These are phyloP conservation scores for Falco cherrug DNA, from an alignment of 2,797 vertebrate species.

Conservation along the genomic window DNA sequence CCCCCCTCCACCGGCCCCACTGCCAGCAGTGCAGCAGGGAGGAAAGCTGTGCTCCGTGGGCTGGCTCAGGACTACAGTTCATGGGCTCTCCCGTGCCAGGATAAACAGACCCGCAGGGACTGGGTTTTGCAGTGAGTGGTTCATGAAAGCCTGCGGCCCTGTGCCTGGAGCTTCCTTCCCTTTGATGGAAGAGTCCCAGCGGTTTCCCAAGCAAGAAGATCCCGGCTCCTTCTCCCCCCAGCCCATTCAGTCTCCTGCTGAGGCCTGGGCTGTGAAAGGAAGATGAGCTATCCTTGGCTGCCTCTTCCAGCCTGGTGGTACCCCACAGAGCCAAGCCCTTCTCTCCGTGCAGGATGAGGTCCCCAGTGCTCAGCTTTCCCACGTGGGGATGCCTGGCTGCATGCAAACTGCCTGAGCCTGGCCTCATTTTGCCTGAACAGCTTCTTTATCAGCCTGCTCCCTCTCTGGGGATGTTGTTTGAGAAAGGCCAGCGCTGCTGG, in stretches of 20 bases:
- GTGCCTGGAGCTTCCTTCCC: not conserved
- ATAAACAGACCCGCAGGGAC: slow-evolving; percentile 19
- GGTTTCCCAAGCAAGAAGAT: not conserved
- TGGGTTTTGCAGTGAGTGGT: not conserved
- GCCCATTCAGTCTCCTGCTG: not conserved
- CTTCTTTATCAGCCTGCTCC: not conserved
- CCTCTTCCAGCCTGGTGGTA: not conserved
- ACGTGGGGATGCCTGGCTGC: not conserved
- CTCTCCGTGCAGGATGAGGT: not conserved
- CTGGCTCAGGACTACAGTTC: not conserved
- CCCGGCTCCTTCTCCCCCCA: not conserved
- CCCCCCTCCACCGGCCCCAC: not conserved
- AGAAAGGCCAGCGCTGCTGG: not conserved
- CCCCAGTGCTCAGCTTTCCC: not conserved
- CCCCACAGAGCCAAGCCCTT: not conserved
- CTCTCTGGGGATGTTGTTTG: not conserved
- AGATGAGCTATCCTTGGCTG: not conserved
- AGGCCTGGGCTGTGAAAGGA: not conserved
- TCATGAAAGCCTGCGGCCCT: not conserved
- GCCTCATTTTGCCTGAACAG: not conserved
- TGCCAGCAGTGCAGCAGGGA: not conserved
- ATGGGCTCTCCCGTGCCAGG: not conserved
- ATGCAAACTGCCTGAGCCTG: not conserved
- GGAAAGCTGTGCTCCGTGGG: accelerated
- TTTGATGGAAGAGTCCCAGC: not conserved